Evolutionary conservation across 92 coral and sea anemone genomes (phyloP).

Genomic region (Epizoanthus stellaris): DNA sequence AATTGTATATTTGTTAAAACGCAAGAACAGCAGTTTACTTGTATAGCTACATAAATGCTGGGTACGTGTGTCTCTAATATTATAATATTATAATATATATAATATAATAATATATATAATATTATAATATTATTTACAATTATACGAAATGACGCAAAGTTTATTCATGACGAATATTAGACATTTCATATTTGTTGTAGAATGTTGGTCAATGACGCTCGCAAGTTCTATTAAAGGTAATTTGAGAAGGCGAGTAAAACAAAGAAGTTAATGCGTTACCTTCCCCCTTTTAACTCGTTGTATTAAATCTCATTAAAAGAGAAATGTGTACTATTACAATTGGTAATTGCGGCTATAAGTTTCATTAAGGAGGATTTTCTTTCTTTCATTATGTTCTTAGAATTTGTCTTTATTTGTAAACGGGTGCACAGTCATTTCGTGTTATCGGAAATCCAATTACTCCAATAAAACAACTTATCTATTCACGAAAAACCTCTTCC

Average conservation of each 20-base stretch:
- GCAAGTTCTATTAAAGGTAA: not conserved
- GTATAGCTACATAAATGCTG: not conserved
- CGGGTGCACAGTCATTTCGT: slow-evolving; percentile 28
- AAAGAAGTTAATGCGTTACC: not conserved
- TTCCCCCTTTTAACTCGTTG: not conserved
- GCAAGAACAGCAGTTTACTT: not conserved
- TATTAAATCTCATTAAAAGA: slow-evolving; percentile 11
- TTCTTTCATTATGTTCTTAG: not conserved
- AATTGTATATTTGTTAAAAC: not conserved
- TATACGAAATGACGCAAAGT: not conserved
- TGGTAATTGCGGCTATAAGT: slow-evolving; percentile 8
- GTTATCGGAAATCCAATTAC: slow-evolving; percentile 44
- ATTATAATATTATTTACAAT: not conserved
- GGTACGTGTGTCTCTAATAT: not conserved
- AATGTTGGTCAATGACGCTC: not conserved
- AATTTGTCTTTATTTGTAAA: slow-evolving; percentile 22
- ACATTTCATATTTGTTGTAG: not conserved
- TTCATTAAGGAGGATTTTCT: slow-evolving; percentile 20
- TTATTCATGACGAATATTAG: slow-evolving; percentile 16
- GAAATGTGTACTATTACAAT: slow-evolving; percentile 12
- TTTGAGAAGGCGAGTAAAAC: not conserved
- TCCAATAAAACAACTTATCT: slow-evolving; percentile 24
- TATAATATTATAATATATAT: too few species aligned
- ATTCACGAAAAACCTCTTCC: slow-evolving; percentile 23
- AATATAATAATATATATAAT: too few species aligned